Conservation (phyloP, 1,140 invertebrate species). For the Drosophila sproati region DNA sequence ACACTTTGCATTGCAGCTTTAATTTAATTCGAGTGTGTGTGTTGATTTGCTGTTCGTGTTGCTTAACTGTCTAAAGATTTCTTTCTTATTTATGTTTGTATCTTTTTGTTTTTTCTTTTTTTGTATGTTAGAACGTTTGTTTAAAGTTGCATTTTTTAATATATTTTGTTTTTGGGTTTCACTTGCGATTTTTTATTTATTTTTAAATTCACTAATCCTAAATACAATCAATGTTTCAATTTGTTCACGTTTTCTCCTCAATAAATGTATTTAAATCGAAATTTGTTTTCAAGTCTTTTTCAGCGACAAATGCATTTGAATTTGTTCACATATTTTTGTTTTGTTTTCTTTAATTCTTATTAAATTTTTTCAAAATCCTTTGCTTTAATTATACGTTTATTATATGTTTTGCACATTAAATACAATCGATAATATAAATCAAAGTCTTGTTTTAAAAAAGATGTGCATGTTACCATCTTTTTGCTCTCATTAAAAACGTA, state of each 20-base stretch:
- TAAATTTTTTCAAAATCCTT: slow-evolving; percentile 79
- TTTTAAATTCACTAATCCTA: slow-evolving; percentile 76
- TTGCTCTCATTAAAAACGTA: slow-evolving; percentile 45
- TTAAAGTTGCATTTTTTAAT: slow-evolving; percentile 53
- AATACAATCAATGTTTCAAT: slow-evolving; percentile 73
- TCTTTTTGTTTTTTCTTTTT: slow-evolving; percentile 29
- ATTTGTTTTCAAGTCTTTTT: slow-evolving; percentile 83
- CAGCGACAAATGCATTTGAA: slow-evolving; percentile 84
- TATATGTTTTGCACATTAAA: slow-evolving; percentile 71
- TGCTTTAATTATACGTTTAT: slow-evolving; percentile 70
- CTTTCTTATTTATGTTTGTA: slow-evolving; percentile 25
- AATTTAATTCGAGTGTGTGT: slow-evolving; percentile 51
- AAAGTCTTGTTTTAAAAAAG: slow-evolving; percentile 66
- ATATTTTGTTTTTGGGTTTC: slow-evolving; percentile 46
- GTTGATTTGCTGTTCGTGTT: slow-evolving; percentile 55
- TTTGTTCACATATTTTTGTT: slow-evolving; percentile 69
- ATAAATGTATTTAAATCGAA: slow-evolving; percentile 78
- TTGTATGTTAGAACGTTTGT: slow-evolving; percentile 49
- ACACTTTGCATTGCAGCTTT: slow-evolving; percentile 67
- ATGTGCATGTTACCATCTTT: slow-evolving; percentile 57
- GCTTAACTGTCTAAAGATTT: slow-evolving; percentile 72
- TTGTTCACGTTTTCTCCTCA: slow-evolving; percentile 64
- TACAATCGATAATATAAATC: slow-evolving; percentile 73
- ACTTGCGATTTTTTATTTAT: slow-evolving; percentile 43
- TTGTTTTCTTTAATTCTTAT: slow-evolving; percentile 61